phyloP scores from a whole-genome alignment of 2,113 vertebrate genomes.

The Notarius quadriscutis region DNA sequence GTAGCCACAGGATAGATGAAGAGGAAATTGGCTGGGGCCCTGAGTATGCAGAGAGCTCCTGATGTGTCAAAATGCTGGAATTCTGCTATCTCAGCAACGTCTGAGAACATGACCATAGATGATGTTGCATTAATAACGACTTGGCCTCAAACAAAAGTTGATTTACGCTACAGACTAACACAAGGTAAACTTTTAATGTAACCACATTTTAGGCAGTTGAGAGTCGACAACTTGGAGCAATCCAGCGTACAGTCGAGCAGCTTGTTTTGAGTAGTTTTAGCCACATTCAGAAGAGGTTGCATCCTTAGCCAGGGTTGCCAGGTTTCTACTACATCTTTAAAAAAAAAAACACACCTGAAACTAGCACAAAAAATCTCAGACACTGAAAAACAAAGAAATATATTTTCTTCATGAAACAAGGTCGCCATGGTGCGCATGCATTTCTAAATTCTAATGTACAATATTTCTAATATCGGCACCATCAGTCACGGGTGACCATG shows the following conservation, averaged over 20 bases:
- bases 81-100: background rate
- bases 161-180: too few relatives aligned
- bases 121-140: background rate
- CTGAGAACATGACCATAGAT: background rate
- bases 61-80: background rate
- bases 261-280: background rate
- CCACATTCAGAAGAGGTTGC: background rate
- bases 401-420: too few relatives aligned
- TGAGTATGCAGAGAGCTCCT: background rate
- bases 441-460: too few relatives aligned
- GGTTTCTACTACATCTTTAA: background rate
- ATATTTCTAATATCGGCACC: too few relatives aligned
- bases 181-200: too few relatives aligned
- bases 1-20: background rate
- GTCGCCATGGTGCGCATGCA: too few relatives aligned
- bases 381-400: too few relatives aligned
- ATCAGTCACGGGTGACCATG: too few relatives aligned
- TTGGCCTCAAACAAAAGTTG: background rate
- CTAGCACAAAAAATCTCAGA: too few relatives aligned
- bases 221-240: background rate
- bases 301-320: background rate
- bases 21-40: background rate
- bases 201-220: background rate
- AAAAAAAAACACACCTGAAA: too few relatives aligned
- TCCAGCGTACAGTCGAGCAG: background rate